Conservation (phyloP, 2,888 invertebrate species). For the Hydroisotoma schaefferi region DNA sequence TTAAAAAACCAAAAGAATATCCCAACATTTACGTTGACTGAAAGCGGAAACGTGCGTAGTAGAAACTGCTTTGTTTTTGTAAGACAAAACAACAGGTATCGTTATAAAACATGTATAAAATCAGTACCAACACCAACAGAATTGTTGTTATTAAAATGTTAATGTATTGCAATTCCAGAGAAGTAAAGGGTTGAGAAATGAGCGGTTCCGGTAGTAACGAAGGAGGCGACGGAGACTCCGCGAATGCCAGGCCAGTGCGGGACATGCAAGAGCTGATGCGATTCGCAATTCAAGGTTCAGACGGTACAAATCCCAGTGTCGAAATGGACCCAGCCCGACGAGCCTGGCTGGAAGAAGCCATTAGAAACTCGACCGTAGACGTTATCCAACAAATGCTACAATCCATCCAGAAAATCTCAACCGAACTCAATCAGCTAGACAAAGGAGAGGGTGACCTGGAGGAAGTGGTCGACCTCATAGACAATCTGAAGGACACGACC, state of each 20-base stretch:
- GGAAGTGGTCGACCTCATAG: background rate
- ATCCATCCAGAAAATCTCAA: background rate
- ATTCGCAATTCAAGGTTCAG: slow-evolving; percentile 1
- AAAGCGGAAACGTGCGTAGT: too few relatives aligned
- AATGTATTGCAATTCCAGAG: background rate
- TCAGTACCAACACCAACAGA: background rate
- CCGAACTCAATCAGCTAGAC: background rate
- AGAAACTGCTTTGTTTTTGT: too few relatives aligned
- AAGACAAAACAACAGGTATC: too few relatives aligned
- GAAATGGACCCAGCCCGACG: background rate
- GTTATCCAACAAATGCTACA: slow-evolving; percentile 7
- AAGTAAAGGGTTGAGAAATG: background rate
- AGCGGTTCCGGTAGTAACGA: background rate
- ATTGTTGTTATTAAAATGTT: background rate
- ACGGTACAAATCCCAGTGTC: background rate
- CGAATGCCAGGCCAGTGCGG: background rate
- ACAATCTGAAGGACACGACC: background rate
- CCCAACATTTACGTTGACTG: too few relatives aligned
- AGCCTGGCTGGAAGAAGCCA: slow-evolving; percentile 10
- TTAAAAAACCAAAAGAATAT: too few relatives aligned
- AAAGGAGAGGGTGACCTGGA: background rate
- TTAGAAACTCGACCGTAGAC: slow-evolving; percentile 3
- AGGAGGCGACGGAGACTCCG: background rate
- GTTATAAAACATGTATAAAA: background rate
- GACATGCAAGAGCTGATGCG: slow-evolving; percentile 3